Conservation (phyloP, 2,797 vertebrate species). For the Rhinoraja longicauda region DNA sequence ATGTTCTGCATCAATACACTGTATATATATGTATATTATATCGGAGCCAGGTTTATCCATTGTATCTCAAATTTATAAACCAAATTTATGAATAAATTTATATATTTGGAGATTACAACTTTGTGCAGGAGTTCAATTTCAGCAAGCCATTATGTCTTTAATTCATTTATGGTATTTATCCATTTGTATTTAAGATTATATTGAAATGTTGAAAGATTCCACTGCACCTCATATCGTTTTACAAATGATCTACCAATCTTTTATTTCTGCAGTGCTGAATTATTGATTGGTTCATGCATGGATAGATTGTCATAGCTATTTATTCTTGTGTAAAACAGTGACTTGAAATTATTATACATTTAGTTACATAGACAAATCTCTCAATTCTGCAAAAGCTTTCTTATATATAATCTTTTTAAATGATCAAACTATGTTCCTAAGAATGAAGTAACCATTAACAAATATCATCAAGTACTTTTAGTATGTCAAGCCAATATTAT, state of each 20-base stretch:
- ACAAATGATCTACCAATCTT: background rate
- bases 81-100: background rate
- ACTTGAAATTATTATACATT: background rate
- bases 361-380: background rate
- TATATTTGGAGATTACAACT: background rate
- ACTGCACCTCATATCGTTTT: background rate
- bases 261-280: background rate
- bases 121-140: background rate
- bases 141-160: too few relatives aligned
- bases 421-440: background rate
- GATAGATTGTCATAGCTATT: background rate
- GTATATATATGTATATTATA: background rate
- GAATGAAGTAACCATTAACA: background rate
- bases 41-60: background rate
- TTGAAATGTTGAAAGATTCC: background rate
- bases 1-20: background rate
- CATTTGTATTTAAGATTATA: background rate
- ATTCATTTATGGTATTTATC: background rate
- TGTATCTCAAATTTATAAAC: background rate
- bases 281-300: background rate
- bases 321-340: background rate
- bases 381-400: background rate
- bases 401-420: background rate
- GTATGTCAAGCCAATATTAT: background rate
- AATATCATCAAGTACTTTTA: background rate